A percentile compares a stretch with the other conserved stretches of the same genome.
These are phyloP conservation scores for Accipiter virgatus DNA, from an alignment of 2,113 vertebrate genomes.

Conservation along the genomic window DNA sequence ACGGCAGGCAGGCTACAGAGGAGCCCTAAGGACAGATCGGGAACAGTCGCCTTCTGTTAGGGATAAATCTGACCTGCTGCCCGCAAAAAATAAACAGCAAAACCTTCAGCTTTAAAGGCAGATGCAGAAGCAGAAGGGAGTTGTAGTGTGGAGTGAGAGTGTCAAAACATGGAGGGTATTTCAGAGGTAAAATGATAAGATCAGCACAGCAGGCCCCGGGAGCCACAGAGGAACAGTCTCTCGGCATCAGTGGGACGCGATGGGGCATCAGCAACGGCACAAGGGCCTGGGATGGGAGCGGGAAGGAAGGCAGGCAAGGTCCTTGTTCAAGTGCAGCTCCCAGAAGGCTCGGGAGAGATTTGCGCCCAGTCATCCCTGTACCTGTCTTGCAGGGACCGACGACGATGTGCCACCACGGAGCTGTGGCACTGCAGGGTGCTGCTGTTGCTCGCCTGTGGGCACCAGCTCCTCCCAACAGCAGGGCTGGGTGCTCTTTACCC, in stretches of 20 bases:
- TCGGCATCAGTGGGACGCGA: fast-evolving
- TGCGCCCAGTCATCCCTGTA: background rate
- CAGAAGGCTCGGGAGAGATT: background rate
- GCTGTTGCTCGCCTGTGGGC: background rate
- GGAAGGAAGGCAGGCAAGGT: background rate
- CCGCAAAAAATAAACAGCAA: background rate
- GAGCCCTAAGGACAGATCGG: background rate
- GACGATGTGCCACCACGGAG: fast-evolving
- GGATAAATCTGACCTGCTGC: background rate
- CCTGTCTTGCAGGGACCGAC: background rate
- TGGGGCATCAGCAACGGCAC: fast-evolving
- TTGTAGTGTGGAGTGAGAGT: background rate
- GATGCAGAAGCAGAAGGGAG: background rate
- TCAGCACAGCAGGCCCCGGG: fast-evolving
- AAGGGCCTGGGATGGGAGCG: background rate
- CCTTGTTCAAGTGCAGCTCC: background rate
- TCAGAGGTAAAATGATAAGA: background rate
- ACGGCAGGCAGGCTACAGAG: background rate
- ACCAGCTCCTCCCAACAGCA: background rate
- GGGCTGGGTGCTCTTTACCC: background rate
- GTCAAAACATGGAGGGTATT: background rate
- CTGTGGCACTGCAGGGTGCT: background rate
- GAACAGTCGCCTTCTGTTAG: background rate
- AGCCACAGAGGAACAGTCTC: background rate
- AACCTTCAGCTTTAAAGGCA: background rate